Percentiles rank a stretch among this genome's conserved stretches.
phyloP scores from a whole-genome alignment of 2,113 vertebrate genomes.

The Chaetura pelagica region DNA sequence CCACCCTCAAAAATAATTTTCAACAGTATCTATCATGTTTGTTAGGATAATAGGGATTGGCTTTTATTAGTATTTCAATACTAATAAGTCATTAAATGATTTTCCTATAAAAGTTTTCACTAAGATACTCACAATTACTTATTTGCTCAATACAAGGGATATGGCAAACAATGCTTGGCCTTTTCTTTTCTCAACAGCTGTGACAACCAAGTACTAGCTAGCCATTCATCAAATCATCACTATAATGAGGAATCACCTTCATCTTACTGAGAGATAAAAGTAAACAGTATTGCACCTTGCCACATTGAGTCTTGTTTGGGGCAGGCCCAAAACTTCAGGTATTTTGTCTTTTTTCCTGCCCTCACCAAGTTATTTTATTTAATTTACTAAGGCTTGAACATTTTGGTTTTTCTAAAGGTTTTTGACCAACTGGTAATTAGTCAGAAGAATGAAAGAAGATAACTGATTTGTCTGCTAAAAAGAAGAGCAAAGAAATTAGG shows the following conservation, averaged over 20 bases:
- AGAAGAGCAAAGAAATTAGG: not conserved
- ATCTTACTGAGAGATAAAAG: not conserved
- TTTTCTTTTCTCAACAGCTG: not conserved
- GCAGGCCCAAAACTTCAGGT: not conserved
- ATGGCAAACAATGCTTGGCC: not conserved
- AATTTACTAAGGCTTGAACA: not conserved
- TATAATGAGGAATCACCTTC: not conserved
- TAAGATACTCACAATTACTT: slow-evolving; percentile 43
- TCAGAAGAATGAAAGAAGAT: not conserved
- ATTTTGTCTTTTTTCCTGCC: not conserved
- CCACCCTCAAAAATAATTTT: slow-evolving; percentile 3
- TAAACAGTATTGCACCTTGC: not conserved
- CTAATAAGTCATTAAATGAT: slow-evolving; percentile 56
- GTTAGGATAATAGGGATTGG: slow-evolving; percentile 45
- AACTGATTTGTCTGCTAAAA: not conserved
- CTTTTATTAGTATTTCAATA: slow-evolving; percentile 64
- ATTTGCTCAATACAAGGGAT: slow-evolving; percentile 9
- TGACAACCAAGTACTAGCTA: not conserved
- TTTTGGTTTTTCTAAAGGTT: not conserved
- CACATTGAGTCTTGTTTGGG: not conserved
- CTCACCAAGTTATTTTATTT: not conserved
- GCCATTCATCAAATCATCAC: not conserved
- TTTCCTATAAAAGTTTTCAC: slow-evolving; percentile 62
- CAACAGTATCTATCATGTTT: slow-evolving; percentile 14
- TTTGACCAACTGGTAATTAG: not conserved